Conservation (phyloP, 2,888 invertebrate species). For the Phrixothrix hirtus region DNA sequence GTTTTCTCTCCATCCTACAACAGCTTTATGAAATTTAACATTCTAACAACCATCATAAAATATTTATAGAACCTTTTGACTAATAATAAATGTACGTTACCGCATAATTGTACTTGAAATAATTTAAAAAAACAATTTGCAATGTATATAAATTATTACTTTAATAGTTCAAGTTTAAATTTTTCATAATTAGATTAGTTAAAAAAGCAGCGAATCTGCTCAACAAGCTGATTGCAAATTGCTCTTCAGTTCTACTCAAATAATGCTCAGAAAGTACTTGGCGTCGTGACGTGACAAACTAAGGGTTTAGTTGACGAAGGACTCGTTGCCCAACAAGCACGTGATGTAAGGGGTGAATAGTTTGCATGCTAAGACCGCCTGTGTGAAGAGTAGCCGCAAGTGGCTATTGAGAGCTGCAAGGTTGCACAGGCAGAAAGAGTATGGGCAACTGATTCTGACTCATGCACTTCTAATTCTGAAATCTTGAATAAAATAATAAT, state of each 20-base stretch:
- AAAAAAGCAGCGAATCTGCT: conserved; percentile 46
- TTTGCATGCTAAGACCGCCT: conserved; percentile 38
- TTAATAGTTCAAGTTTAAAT: conserved; percentile 6
- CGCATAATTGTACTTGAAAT: not conserved
- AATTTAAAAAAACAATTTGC: not conserved
- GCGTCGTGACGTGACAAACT: conserved; percentile 35
- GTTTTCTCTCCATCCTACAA: too few relatives aligned
- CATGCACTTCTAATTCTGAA: too few relatives aligned
- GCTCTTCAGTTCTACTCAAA: conserved; percentile 41
- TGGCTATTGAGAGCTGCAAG: conserved; percentile 54
- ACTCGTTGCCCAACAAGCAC: conserved; percentile 24
- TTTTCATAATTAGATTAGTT: conserved; percentile 50
- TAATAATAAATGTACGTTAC: conserved; percentile 15
- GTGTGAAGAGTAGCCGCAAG: conserved; percentile 49
- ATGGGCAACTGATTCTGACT: conserved; percentile 12
- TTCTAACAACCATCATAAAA: conserved; percentile 21
- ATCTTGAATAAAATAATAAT: too few relatives aligned
- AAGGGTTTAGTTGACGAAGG: conserved; percentile 33
- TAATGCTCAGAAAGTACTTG: conserved; percentile 31
- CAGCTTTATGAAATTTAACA: too few relatives aligned
- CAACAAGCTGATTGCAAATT: conserved; percentile 50
- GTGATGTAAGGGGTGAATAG: conserved; percentile 29
- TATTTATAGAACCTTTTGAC: conserved; percentile 19
- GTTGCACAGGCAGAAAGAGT: conserved; percentile 39
- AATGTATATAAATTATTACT: not conserved